These are phyloP conservation scores for Hymenopus coronatus DNA, from an alignment of 2,888 invertebrate species.

Conservation along the genomic window DNA sequence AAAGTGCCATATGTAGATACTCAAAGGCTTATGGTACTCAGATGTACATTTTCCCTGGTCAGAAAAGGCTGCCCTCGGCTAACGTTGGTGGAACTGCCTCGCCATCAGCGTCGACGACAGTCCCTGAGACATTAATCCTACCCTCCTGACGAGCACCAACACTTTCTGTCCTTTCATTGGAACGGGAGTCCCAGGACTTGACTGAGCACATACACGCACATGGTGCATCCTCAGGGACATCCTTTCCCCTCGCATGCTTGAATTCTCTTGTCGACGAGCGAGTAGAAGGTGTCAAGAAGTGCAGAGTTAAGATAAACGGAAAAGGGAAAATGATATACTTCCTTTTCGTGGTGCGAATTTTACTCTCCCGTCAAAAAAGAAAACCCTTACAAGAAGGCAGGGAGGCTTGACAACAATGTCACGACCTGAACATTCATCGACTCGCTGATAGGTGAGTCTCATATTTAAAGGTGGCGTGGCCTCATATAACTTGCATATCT, in stretches of 20 bases:
- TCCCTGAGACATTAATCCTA: neutral
- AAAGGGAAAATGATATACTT: conserved; percentile 6
- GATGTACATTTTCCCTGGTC: neutral
- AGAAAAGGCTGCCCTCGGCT: neutral
- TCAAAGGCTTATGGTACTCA: no score
- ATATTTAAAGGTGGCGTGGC: neutral
- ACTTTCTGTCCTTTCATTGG: neutral
- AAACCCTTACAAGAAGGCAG: neutral
- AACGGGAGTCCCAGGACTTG: neutral
- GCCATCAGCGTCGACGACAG: neutral
- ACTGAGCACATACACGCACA: neutral
- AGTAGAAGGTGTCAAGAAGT: conserved; percentile 6
- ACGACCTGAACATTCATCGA: neutral
- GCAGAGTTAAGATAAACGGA: conserved; percentile 2
- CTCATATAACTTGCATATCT: neutral
- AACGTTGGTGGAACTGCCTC: neutral
- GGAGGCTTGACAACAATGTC: neutral
- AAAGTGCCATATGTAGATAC: no score
- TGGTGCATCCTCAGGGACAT: neutral
- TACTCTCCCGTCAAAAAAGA: neutral
- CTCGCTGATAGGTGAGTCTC: neutral
- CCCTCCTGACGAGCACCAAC: neutral
- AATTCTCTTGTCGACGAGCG: conserved; percentile 5
- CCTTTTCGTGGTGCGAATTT: neutral
- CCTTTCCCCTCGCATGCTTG: neutral